phyloP scores from a whole-genome alignment of 1,140 invertebrate genomes.

The Bradynema listronoti region DNA sequence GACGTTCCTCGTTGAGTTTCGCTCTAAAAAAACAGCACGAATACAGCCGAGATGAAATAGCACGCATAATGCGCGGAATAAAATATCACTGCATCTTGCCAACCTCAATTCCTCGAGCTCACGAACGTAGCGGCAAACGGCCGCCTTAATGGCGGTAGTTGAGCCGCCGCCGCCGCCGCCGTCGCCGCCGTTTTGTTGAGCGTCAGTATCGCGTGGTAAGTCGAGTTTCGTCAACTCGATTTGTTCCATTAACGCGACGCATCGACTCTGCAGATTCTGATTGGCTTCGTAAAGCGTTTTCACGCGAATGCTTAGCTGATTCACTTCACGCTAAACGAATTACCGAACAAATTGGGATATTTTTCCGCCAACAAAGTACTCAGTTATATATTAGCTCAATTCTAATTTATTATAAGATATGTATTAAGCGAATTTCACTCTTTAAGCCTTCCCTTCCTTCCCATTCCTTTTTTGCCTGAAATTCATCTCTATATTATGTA shows the following conservation, averaged over 20 bases:
- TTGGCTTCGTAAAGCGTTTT: no score
- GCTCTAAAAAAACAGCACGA: slow-evolving; percentile 27
- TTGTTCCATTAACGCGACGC: no score
- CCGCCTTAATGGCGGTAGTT: neutral
- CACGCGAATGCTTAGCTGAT: no score
- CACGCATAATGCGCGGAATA: neutral
- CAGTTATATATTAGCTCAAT: neutral
- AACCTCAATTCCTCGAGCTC: neutral
- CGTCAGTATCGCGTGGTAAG: no score
- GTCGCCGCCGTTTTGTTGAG: no score
- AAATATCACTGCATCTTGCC: neutral
- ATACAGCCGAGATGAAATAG: neutral
- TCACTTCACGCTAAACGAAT: no score
- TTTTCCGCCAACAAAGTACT: no score
- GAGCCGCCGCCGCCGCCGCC: no score
- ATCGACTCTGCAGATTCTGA: no score
- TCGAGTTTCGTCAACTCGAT: no score
- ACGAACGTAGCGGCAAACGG: neutral
- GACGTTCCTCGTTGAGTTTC: slow-evolving; percentile 74
- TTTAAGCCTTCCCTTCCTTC: neutral
- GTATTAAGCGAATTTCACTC: neutral
- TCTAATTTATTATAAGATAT: neutral
- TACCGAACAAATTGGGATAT: no score
- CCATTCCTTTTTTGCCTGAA: neutral
- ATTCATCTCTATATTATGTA: neutral